Percentiles rank a stretch among this genome's conserved stretches.
These are phyloP conservation scores for Silvanus unidentatus DNA, from an alignment of 2,888 invertebrate genomes.

Conservation along the genomic window DNA sequence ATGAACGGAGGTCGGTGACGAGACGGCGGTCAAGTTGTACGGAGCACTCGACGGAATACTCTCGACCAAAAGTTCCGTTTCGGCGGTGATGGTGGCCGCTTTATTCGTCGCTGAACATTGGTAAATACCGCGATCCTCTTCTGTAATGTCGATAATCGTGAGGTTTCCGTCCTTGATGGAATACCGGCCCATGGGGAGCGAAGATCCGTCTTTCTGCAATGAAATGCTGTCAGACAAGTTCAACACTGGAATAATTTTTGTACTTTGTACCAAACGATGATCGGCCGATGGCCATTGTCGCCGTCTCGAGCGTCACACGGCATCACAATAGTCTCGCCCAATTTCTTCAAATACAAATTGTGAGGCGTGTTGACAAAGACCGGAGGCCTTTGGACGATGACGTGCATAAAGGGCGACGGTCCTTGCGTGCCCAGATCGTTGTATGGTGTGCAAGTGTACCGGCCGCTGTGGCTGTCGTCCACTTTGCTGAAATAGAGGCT, in stretches of 20 bases:
- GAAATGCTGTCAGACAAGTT: neutral
- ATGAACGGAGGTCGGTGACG: conserved; percentile 65
- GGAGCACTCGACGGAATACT: conserved; percentile 88
- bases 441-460: conserved; percentile 87
- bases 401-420: conserved; percentile 76
- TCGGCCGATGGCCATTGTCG: conserved; percentile 58
- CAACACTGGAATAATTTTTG: conserved; percentile 16
- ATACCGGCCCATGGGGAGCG: conserved; percentile 63
- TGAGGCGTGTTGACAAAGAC: conserved; percentile 74
- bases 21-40: conserved; percentile 74
- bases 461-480: conserved; percentile 76
- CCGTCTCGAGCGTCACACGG: conserved; percentile 75
- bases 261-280: conserved; percentile 65
- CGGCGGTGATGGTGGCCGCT: conserved; percentile 75
- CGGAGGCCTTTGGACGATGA: conserved; percentile 80
- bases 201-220: conserved; percentile 66
- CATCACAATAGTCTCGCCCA: conserved; percentile 73
- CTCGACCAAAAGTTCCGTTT: conserved; percentile 76
- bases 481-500: conserved; percentile 72
- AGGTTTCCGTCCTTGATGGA: conserved; percentile 70
- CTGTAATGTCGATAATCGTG: conserved; percentile 73
- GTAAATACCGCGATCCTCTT: conserved; percentile 82
- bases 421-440: conserved; percentile 83
- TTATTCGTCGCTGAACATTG: conserved; percentile 81
- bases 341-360: conserved; percentile 75